Percentiles rank a stretch among this genome's conserved stretches.
phyloP scores from a whole-genome alignment of 2,888 invertebrate genomes.

The Lamproptera curius region DNA sequence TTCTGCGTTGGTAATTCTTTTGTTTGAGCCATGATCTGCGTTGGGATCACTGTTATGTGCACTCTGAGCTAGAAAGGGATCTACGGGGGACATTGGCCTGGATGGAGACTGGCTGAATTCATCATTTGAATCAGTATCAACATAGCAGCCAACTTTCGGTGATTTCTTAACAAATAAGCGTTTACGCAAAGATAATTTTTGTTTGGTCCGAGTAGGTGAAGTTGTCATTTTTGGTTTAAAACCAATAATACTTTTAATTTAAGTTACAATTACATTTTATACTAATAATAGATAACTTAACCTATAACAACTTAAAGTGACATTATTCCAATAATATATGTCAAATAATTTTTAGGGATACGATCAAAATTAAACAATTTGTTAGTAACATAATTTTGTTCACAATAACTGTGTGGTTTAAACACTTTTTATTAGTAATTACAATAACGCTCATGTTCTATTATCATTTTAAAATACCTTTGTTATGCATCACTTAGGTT shows the following conservation, averaged over 20 bases:
- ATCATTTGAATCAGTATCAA: conserved; percentile 69
- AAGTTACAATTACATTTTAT: conserved; percentile 73
- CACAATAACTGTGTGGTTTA: too few species aligned
- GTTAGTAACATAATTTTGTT: conserved; percentile 2
- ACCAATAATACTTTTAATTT: conserved; percentile 57
- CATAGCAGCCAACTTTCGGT: conserved; percentile 73
- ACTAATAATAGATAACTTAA: conserved; percentile 66
- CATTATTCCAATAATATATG: conserved; percentile 36
- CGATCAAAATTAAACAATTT: conserved; percentile 24
- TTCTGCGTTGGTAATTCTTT: conserved; percentile 42
- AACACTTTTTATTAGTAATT: too few species aligned
- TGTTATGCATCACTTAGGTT: conserved; percentile 21
- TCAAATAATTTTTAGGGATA: conserved; percentile 22
- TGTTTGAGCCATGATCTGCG: conserved; percentile 40
- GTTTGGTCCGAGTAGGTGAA: conserved; percentile 68
- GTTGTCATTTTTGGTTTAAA: conserved; percentile 68
- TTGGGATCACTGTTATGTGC: conserved; percentile 48
- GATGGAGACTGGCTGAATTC: conserved; percentile 62
- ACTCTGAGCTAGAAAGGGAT: conserved; percentile 68
- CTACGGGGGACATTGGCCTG: conserved; percentile 69
- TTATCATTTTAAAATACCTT: conserved; percentile 1
- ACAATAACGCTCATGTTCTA: neutral
- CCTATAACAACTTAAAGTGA: conserved; percentile 51
- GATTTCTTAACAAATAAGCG: conserved; percentile 73
- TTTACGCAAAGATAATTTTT: conserved; percentile 71